Percentiles rank a stretch among this genome's conserved stretches.
These are phyloP conservation scores for Torymus tubicola DNA, from an alignment of 2,888 invertebrate species.

Conservation along the genomic window DNA sequence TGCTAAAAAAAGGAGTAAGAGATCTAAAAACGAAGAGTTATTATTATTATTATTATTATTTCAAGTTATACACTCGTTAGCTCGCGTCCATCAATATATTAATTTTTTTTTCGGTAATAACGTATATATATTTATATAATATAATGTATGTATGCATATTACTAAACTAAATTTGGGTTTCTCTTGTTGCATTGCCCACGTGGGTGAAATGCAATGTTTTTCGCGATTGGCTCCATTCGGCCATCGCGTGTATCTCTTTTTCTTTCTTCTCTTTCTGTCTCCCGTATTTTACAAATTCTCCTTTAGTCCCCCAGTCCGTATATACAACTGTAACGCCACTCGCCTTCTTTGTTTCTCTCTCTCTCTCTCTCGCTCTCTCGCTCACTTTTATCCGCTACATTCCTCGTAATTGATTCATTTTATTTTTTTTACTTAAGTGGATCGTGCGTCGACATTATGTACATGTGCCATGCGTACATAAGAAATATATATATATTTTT, in stretches of 20 bases:
- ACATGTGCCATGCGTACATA: constrained; percentile 68
- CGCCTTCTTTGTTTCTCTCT: constrained; percentile 33
- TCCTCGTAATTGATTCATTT: constrained; percentile 47
- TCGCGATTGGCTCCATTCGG: constrained; percentile 31
- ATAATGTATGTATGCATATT: not conserved
- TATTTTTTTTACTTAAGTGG: constrained; percentile 19
- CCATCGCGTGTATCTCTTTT: not conserved
- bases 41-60: constrained; percentile 25
- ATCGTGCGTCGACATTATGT: constrained; percentile 62
- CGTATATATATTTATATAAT: constrained; percentile 17
- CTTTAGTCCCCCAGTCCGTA: constrained; percentile 26
- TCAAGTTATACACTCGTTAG: constrained; percentile 42
- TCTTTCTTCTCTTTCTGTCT: not conserved
- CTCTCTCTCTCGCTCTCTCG: constrained; percentile 33
- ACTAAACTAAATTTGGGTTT: constrained; percentile 56
- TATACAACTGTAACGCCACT: constrained; percentile 52
- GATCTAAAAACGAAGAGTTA: constrained; percentile 46
- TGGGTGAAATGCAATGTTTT: constrained; percentile 41
- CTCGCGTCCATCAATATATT: constrained; percentile 54
- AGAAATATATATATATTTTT: constrained; percentile 68
- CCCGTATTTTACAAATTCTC: constrained; percentile 48
- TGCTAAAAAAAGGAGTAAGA: constrained; percentile 50
- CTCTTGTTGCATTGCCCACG: constrained; percentile 39
- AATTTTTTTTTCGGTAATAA: constrained; percentile 54
- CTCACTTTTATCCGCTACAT: constrained; percentile 18